Conservation (phyloP, 2,888 invertebrate species). For the Drosophila eohydei region DNA sequence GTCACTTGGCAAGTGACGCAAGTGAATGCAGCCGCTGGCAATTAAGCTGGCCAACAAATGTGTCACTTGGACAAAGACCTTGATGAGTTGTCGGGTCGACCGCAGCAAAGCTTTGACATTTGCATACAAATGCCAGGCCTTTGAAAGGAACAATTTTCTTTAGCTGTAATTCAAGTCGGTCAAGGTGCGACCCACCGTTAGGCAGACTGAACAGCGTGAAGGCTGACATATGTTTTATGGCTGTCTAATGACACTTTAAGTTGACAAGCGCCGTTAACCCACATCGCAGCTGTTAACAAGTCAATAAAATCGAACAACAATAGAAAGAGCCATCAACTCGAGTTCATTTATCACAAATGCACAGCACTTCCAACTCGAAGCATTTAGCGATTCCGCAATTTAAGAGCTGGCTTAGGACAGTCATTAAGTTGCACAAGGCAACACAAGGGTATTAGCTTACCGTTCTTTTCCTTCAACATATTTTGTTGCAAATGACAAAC, state of each 20-base stretch:
- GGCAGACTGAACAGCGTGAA: background rate
- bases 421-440: background rate
- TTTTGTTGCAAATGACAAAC: constrained; percentile 9
- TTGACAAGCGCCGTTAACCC: background rate
- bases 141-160: constrained; percentile 21
- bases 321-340: constrained; percentile 34
- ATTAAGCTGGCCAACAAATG: constrained; percentile 53
- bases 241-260: constrained; percentile 6
- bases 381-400: constrained; percentile 10
- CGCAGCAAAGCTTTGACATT: constrained; percentile 55
- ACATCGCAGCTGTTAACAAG: constrained; percentile 12
- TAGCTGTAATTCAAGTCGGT: constrained; percentile 30
- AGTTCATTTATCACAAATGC: constrained; percentile 5
- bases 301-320: constrained; percentile 20
- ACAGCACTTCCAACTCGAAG: constrained; percentile 1
- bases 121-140: constrained; percentile 41
- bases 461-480: background rate
- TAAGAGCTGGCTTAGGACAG: constrained; percentile 8
- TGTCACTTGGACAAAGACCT: constrained; percentile 64
- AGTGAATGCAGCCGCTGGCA: constrained; percentile 23
- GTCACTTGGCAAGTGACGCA: constrained; percentile 40
- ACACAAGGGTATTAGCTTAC: background rate
- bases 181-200: constrained; percentile 36
- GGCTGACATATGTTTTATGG: background rate
- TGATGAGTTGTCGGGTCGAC: constrained; percentile 36